phyloP scores from a whole-genome alignment of 1,140 invertebrate species.

The Aphis gossypii region DNA sequence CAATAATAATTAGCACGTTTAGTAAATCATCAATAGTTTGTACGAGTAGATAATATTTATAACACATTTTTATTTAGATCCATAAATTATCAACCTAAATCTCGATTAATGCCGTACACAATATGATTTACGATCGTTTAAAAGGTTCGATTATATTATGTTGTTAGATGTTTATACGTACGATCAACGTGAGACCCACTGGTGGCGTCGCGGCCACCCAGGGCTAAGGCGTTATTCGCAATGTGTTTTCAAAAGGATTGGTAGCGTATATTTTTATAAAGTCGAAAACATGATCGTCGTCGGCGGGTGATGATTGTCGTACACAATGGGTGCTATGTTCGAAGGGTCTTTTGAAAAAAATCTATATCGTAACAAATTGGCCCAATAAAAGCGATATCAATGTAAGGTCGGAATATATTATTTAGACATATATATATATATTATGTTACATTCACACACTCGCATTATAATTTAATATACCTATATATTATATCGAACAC shows the following conservation, averaged over 20 bases:
- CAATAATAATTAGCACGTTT: not conserved
- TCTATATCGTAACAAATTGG: constrained; percentile 54
- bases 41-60: not conserved
- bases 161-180: constrained; percentile 3
- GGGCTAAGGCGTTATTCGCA: not conserved
- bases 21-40: not conserved
- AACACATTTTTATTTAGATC: not conserved
- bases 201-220: constrained; percentile 29
- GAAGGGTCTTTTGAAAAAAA: constrained; percentile 30
- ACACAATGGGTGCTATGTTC: not conserved
- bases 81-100: not conserved
- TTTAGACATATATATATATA: not conserved
- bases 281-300: constrained; percentile 42
- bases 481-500: not conserved
- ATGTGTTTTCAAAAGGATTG: constrained; percentile 47
- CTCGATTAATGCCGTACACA: not conserved
- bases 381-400: constrained; percentile 15
- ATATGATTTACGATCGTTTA: constrained; percentile 6
- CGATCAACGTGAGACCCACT: constrained; percentile 22
- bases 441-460: not conserved
- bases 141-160: not conserved
- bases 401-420: not conserved
- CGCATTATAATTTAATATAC: not conserved
- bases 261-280: constrained; percentile 44
- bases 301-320: not conserved